phyloP scores from a whole-genome alignment of 2,888 invertebrate species.

The Archaeoteleia sp. region DNA sequence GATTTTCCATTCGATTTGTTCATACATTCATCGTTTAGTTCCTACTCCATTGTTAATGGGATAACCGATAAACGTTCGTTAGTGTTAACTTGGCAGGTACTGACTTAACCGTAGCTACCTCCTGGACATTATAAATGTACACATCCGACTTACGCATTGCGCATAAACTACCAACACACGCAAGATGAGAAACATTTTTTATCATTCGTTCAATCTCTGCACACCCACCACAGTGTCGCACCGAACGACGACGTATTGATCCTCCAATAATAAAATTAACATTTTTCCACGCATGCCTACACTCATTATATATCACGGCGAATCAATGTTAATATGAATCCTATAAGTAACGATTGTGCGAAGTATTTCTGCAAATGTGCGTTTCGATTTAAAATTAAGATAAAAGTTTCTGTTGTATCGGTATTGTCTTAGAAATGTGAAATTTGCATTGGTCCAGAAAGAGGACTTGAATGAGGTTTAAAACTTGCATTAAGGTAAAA shows the following conservation, averaged over 20 bases:
- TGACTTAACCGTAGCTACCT: constrained; percentile 48
- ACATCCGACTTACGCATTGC: constrained; percentile 7
- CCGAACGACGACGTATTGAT: constrained; percentile 46
- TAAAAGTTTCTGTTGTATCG: too few species aligned
- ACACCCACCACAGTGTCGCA: constrained; percentile 44
- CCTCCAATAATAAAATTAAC: constrained; percentile 38
- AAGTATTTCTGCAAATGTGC: too few species aligned
- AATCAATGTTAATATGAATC: constrained; percentile 49
- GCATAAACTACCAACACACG: constrained; percentile 39
- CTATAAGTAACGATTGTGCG: too few species aligned
- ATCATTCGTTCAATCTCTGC: constrained; percentile 49
- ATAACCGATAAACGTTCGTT: constrained; percentile 49
- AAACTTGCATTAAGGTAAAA: constrained; percentile 47
- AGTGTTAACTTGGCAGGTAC: constrained; percentile 52
- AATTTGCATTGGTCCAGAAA: too few species aligned
- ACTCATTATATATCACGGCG: constrained; percentile 44
- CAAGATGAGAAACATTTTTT: constrained; percentile 41
- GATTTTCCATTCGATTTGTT: constrained; percentile 56
- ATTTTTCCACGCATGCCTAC: constrained; percentile 46
- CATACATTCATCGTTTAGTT: constrained; percentile 52
- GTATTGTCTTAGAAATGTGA: too few species aligned
- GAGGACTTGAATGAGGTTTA: too few species aligned
- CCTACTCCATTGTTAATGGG: constrained; percentile 52
- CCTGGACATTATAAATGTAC: constrained; percentile 33
- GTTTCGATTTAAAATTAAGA: too few species aligned